A percentile compares a stretch with the other conserved stretches of the same genome.
These are phyloP conservation scores for Typhlichthys subterraneus DNA, from an alignment of 2,797 vertebrate species.

Conservation along the genomic window DNA sequence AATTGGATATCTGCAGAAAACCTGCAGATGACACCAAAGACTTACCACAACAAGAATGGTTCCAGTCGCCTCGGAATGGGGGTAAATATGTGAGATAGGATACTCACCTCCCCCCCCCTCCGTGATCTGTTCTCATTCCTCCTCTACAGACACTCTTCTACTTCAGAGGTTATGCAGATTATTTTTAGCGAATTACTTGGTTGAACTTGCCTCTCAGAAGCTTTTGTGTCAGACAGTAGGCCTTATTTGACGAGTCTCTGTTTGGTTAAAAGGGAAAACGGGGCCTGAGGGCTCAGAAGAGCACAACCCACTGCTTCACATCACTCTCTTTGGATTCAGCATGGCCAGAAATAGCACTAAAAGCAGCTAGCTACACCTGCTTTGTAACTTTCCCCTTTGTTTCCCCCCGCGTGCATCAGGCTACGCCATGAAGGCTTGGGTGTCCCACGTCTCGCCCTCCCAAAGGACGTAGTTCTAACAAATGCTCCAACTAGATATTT, in stretches of 20 bases:
- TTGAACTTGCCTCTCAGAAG: conserved; percentile 51
- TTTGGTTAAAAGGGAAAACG: conserved; percentile 51
- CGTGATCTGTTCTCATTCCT: conserved; percentile 32
- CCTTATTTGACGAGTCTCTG: conserved; percentile 64
- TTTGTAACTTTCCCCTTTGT: conserved; percentile 75
- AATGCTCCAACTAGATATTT: conserved; percentile 17
- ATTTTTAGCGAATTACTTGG: conserved; percentile 55
- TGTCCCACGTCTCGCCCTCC: conserved; percentile 40
- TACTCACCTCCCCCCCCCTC: conserved; percentile 16
- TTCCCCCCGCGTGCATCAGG: conserved; percentile 55
- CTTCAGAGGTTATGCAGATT: conserved; percentile 57
- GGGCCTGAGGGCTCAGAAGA: conserved; percentile 69
- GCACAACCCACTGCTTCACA: conserved; percentile 73
- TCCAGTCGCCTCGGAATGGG: conserved; percentile 5
- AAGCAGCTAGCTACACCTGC: conserved; percentile 72
- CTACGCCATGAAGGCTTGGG: conserved; percentile 46
- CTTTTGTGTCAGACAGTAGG: conserved; percentile 49
- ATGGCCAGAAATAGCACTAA: conserved; percentile 80
- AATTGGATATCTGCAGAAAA: conserved; percentile 55
- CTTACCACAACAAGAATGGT: conserved; percentile 22
- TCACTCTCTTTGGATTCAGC: conserved; percentile 76
- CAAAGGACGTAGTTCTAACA: conserved; percentile 45
- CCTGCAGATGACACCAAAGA: conserved; percentile 41
- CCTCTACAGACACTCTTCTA: conserved; percentile 27
- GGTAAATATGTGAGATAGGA: conserved; percentile 28